Percentiles rank a stretch among this genome's conserved stretches.
phyloP scores from a whole-genome alignment of 2,113 vertebrate species.

The Athene noctua region DNA sequence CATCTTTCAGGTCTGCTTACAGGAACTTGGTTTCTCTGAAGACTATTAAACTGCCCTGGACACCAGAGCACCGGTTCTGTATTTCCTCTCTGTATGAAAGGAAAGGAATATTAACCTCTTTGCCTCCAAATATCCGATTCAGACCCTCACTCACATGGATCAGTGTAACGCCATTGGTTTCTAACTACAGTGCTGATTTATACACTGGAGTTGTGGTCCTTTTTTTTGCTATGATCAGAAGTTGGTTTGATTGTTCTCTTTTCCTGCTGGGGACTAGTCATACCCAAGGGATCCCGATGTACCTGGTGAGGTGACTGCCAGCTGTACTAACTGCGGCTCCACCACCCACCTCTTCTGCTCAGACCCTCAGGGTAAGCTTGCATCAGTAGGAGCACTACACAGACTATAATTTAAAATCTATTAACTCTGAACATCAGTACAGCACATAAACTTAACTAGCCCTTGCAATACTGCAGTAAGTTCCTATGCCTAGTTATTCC shows the following conservation, averaged over 20 bases:
- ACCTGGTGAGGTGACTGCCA: background rate
- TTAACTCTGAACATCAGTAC: constrained; percentile 54
- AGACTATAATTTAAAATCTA: constrained; percentile 56
- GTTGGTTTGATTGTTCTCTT: background rate
- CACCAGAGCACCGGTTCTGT: background rate
- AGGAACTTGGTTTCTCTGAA: background rate
- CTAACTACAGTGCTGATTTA: background rate
- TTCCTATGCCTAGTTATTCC: constrained; percentile 12
- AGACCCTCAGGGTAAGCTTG: background rate
- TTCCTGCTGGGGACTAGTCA: background rate
- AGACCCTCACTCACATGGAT: background rate
- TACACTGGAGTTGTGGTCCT: background rate
- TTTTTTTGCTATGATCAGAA: background rate
- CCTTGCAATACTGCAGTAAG: constrained; percentile 21
- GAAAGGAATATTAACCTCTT: background rate
- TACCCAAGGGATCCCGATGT: background rate
- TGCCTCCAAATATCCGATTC: background rate
- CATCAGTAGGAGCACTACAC: background rate
- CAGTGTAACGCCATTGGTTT: background rate
- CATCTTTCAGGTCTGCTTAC: background rate
- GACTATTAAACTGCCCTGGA: background rate
- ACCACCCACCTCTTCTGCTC: background rate
- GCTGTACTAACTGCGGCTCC: background rate
- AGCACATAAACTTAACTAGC: constrained; percentile 47
- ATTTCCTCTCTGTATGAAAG: background rate